These are phyloP conservation scores for Paracentrotus lividus DNA, from an alignment of 53 echinoderm and acorn worm genomes.

Conservation along the genomic window DNA sequence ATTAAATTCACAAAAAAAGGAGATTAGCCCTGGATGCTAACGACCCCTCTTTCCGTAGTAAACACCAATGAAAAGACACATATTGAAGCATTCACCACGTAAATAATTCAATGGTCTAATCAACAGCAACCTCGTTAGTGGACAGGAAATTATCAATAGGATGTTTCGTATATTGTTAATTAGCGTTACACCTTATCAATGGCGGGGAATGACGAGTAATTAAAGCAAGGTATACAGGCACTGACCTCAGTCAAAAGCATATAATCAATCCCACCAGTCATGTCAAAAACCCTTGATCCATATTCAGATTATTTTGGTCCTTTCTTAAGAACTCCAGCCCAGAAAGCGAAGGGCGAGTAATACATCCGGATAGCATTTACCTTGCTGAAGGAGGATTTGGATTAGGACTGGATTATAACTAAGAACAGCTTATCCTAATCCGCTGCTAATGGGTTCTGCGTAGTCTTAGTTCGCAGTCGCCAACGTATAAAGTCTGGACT, in stretches of 20 bases:
- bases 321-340: background rate
- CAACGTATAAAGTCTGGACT: too few species aligned
- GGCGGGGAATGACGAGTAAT: background rate
- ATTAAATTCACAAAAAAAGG: background rate
- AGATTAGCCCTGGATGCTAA: conserved; percentile 6
- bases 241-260: too few species aligned
- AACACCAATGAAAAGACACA: background rate
- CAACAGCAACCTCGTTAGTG: background rate
- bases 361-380: conserved; percentile 48
- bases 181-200: background rate
- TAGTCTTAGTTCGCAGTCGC: background rate
- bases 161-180: conserved; percentile 24
- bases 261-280: conserved; percentile 10
- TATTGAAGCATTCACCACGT: conserved; percentile 23
- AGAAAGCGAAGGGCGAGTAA: background rate
- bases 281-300: too few species aligned
- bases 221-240: background rate
- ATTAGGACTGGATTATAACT: conserved; percentile 36
- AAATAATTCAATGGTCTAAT: background rate
- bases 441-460: conserved; percentile 26
- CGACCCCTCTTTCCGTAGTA: conserved; percentile 19
- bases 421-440: conserved; percentile 42
- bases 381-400: conserved; percentile 27
- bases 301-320: background rate
- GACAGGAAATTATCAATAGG: conserved; percentile 27